These are phyloP conservation scores for Spermophilus dauricus DNA, from an alignment of 2,113 vertebrate genomes.

Conservation along the genomic window DNA sequence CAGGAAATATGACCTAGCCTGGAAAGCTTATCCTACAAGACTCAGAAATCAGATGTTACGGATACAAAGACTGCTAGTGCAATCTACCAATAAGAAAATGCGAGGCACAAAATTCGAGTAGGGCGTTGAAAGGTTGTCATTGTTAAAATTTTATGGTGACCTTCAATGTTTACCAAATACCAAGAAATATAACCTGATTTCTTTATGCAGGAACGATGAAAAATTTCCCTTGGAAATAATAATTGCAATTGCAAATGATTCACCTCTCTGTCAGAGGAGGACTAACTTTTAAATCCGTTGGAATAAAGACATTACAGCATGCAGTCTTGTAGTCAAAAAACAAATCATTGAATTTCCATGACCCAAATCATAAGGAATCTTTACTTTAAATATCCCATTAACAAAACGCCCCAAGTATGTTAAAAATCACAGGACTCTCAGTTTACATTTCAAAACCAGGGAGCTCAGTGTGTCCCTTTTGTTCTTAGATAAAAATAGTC, in stretches of 20 bases:
- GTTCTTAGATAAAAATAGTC: constrained; percentile 38
- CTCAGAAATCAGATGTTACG: background rate
- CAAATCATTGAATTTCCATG: background rate
- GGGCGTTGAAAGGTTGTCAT: background rate
- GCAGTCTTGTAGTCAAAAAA: constrained; percentile 8
- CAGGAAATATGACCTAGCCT: background rate
- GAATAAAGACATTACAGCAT: background rate
- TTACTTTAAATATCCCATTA: constrained; percentile 46
- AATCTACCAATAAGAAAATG: constrained; percentile 2
- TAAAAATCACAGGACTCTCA: constrained; percentile 26
- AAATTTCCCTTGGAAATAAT: constrained; percentile 46
- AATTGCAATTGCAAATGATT: background rate
- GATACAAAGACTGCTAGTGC: background rate
- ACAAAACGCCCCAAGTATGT: constrained; percentile 1
- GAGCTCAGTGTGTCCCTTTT: constrained; percentile 18
- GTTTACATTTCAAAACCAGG: background rate
- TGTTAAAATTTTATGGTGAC: background rate
- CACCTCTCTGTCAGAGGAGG: background rate
- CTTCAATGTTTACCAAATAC: background rate
- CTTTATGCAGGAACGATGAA: background rate
- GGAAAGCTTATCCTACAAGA: background rate
- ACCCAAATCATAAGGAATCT: constrained; percentile 16
- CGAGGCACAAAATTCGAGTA: background rate
- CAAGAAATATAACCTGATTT: background rate
- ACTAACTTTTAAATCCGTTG: background rate